These are phyloP conservation scores for Cichlasoma orientale DNA, from an alignment of 2,797 vertebrate genomes.

Conservation along the genomic window DNA sequence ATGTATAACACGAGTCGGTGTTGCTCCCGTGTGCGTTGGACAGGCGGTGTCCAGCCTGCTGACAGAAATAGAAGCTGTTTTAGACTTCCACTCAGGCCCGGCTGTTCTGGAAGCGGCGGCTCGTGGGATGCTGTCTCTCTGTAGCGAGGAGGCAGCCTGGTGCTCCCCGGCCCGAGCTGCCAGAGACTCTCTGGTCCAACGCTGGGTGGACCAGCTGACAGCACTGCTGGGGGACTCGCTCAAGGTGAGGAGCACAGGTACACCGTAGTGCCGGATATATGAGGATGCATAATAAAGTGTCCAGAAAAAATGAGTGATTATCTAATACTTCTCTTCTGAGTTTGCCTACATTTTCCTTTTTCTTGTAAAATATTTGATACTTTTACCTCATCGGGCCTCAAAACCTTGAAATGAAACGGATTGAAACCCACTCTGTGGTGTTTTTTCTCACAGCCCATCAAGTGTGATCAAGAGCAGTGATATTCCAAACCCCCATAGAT, in stretches of 20 bases:
- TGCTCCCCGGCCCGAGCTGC: slow-evolving; percentile 66
- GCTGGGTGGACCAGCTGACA: slow-evolving; percentile 80
- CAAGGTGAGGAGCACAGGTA: slow-evolving; percentile 45
- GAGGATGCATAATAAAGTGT: neutral
- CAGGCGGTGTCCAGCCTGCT: slow-evolving; percentile 84
- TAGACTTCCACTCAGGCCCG: slow-evolving; percentile 76
- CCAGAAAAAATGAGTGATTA: neutral
- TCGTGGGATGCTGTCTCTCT: slow-evolving; percentile 82
- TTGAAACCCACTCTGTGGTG: neutral
- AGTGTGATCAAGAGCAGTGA: no score
- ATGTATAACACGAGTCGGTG: neutral
- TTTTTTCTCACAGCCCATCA: no score
- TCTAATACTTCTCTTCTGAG: neutral
- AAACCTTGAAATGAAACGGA: no score
- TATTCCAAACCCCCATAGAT: no score
- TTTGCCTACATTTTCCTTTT: neutral
- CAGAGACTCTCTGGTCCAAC: slow-evolving; percentile 81
- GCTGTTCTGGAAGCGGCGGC: slow-evolving; percentile 86
- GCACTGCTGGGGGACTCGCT: slow-evolving; percentile 71
- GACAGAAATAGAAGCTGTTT: slow-evolving; percentile 76
- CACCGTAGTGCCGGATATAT: neutral
- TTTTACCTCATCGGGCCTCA: neutral
- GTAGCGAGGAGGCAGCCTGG: slow-evolving; percentile 73
- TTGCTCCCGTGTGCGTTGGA: slow-evolving; percentile 3
- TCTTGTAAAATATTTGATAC: neutral